Evolutionary conservation across 2,888 invertebrate species (phyloP).

Genomic region (Rapana venosa): DNA sequence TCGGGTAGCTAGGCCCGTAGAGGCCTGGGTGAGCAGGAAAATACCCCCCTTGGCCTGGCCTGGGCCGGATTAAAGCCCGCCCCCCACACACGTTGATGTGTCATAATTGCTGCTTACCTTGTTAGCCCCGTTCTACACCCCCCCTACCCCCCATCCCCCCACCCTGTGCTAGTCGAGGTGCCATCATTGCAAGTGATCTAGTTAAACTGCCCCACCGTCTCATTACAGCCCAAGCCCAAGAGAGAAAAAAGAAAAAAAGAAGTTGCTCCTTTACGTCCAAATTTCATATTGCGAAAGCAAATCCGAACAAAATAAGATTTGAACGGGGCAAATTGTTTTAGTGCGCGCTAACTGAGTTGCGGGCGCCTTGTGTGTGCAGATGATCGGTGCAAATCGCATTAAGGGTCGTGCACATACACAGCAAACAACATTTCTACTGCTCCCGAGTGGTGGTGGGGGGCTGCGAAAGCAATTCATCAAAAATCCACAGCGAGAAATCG

Average conservation of each 20-base stretch:
- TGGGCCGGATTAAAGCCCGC: constrained; percentile 14
- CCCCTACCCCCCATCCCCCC: background rate
- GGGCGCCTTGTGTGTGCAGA: constrained; percentile 67
- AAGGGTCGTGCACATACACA: constrained; percentile 72
- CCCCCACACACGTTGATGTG: constrained; percentile 25
- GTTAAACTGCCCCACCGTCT: constrained; percentile 22
- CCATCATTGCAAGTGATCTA: constrained; percentile 13
- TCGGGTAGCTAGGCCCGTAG: background rate
- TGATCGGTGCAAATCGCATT: constrained; percentile 71
- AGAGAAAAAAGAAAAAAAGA: background rate
- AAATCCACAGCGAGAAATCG: constrained; percentile 16
- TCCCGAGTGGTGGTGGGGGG: constrained; percentile 60
- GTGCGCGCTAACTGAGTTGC: constrained; percentile 73
- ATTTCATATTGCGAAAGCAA: constrained; percentile 70
- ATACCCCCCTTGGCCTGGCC: background rate
- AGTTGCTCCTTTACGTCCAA: constrained; percentile 37
- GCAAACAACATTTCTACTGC: constrained; percentile 73
- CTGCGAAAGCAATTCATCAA: constrained; percentile 70
- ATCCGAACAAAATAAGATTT: constrained; percentile 73
- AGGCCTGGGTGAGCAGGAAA: background rate
- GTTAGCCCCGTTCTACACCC: constrained; percentile 10
- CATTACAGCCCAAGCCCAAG: background rate
- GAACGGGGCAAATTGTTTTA: constrained; percentile 76
- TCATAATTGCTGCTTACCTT: constrained; percentile 35
- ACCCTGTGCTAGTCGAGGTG: background rate